Evolutionary conservation across 35 echinoderm and acorn worm genomes (phyloP), one percentile per base, ranked within the genome.

Genomic region (Patiria miniata): DNA sequence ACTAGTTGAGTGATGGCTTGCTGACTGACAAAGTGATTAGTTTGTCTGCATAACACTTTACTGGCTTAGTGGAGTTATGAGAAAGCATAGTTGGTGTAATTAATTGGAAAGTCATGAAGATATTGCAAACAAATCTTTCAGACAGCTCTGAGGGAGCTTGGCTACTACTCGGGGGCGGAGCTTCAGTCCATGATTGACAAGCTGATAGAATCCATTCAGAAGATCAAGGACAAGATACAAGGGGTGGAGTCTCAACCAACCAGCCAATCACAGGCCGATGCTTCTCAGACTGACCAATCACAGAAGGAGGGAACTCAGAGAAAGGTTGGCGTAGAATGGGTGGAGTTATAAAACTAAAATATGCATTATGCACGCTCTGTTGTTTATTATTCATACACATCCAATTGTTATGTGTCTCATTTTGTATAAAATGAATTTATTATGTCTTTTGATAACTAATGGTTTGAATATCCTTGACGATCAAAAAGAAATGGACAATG

Each of bases 171-270:
- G 0, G 79, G 42, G 10, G 87, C 89, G 14, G 92, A 94, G 33
- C 83, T 89, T 40, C 14, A 52, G 51, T 37, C 52, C 15, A 80
- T 77, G 8, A 85, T 94, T 8, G 73, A 39, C 83, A 94, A 85
- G 87, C 78, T 93, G 37, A 90, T 23, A 39, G 87, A 76, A 86
- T 85, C 92, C 9, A 86, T 94, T 33, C 87, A 94, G 16, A 85
- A 78, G 77, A 58, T 85, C 29, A 89, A 86, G 42, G 92, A 90
- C 32, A 94, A 90, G 81, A 90, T 90, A 52, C 40, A 68, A 38
- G 88, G 58, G 57, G 39, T 60, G 36, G 50, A 56, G 40, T 29
- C 61, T 52, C 22, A 34, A 39, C 73, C 44, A 9, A 39, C 1
- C 69, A 78, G 51, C 40, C 15, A 37, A 87, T 29, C 23, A 79